These are phyloP conservation scores for Diplosoma virens DNA, from an alignment of 23 tunicate species.

Conservation along the genomic window DNA sequence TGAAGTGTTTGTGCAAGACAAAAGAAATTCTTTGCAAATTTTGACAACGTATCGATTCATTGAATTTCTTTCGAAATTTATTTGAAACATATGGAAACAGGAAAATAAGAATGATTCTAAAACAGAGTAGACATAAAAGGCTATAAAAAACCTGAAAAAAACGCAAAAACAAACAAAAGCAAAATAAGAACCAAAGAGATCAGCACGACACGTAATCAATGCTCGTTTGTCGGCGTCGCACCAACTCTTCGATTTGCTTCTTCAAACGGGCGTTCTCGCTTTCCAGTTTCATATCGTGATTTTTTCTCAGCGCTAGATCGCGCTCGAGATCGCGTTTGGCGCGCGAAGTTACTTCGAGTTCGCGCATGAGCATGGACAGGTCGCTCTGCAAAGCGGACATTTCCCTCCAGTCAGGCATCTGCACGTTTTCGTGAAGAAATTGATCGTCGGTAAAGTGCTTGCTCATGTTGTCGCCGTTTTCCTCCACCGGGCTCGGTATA, in stretches of 20 bases:
- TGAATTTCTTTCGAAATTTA: too few relatives aligned
- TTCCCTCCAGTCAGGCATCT: conserved; percentile 42
- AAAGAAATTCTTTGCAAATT: too few relatives aligned
- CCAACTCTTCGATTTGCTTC: conserved; percentile 18
- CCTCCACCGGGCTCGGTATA: conserved; percentile 14
- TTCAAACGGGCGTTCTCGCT: conserved; percentile 36
- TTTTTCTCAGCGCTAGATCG: conserved; percentile 37
- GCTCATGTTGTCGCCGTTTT: neutral
- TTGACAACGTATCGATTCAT: too few relatives aligned
- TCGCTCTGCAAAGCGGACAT: conserved; percentile 58
- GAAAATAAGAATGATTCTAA: too few relatives aligned
- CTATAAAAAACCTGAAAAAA: too few relatives aligned
- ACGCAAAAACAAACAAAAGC: too few relatives aligned
- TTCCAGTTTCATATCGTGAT: conserved; percentile 24
- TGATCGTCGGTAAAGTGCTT: neutral
- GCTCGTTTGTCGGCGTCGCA: neutral
- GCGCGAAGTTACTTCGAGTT: conserved; percentile 48
- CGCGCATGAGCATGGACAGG: conserved; percentile 50
- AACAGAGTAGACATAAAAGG: too few relatives aligned
- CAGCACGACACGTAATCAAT: conserved; percentile 2
- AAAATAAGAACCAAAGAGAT: too few relatives aligned
- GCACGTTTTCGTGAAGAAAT: conserved; percentile 1
- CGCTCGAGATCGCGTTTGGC: conserved; percentile 59
- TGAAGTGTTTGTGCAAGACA: too few relatives aligned
- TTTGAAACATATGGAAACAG: too few relatives aligned